Evolutionary conservation across 2,888 invertebrate species (phyloP), one percentile per base, ranked within the genome.

Genomic region (Minunthozetes semirufus): DNA sequence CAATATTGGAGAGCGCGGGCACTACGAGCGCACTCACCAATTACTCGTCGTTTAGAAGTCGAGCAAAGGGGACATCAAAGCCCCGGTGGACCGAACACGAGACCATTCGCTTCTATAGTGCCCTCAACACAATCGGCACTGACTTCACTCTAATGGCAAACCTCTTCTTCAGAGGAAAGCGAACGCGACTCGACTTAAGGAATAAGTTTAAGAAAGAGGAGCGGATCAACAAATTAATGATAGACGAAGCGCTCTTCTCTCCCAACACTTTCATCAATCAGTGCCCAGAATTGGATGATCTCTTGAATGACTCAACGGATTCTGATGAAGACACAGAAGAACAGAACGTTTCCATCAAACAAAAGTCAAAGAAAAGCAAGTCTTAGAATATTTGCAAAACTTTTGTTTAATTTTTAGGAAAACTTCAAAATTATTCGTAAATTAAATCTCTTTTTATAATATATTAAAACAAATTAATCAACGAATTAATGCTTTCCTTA

Each of bases 151-250:
- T 94, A 72, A 95, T 97, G 92, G 86, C 89, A 76, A 87, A 88
- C 72, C 78, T 84, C 22, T 74, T 78, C 46, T 84, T 93, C 59
- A 94, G 95, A 84, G 90, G 92, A 0, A 88, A 88, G 59, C 86
- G 95, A 76, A 88, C 88, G 0, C 84, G 96, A 17, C 85, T 88
- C 74, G 94, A 96, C 80, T 85, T 97, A 13, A 96, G 96, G 82
- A 81, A 90, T 42, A 97, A 97, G 84, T 97, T 93, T 82, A 94
- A 94, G 81, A 90, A 91, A 80, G 97, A 97, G 83, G 96, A 96
- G 81, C 81, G 79, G 77, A 68, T 78, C 1, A 82, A 84, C 77
- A 78, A 80, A 48, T 72, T 77, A 0, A 78, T 83, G 68, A 79
- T 85, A 86, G 88, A 81, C 82, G 87, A 80, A 76, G 82, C 82